Conservation (phyloP, 1,140 invertebrate species). For the Lineus longissimus region DNA sequence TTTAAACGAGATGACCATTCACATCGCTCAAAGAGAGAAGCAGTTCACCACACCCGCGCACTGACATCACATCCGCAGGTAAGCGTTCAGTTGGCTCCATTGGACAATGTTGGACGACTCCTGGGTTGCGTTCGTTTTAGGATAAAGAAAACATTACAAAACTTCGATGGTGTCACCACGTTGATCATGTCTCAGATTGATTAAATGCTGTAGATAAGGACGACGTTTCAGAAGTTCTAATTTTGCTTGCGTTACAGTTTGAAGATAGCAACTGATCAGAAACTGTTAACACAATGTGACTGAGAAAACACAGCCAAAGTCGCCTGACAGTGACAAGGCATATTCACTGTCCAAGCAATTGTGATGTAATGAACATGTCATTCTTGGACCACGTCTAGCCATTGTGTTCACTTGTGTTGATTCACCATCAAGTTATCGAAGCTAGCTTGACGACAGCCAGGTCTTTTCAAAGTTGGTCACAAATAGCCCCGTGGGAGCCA, state of each 20-base stretch:
- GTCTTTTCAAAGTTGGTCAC: too few relatives aligned
- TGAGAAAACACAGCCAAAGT: too few relatives aligned
- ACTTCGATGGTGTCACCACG: neutral
- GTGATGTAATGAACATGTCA: too few relatives aligned
- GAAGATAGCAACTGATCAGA: too few relatives aligned
- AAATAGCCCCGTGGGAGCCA: too few relatives aligned
- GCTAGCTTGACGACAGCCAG: too few relatives aligned
- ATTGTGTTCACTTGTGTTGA: too few relatives aligned
- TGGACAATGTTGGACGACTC: neutral
- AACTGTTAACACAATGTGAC: too few relatives aligned
- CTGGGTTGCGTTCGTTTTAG: neutral
- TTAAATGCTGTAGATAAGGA: neutral
- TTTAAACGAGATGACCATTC: constrained; percentile 54
- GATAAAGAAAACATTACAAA: neutral
- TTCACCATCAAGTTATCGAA: too few relatives aligned
- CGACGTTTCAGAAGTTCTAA: neutral
- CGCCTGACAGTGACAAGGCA: too few relatives aligned
- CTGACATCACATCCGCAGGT: constrained; percentile 41
- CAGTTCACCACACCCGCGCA: constrained; percentile 36
- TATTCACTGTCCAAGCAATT: too few relatives aligned
- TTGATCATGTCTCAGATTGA: neutral
- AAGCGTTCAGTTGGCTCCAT: constrained; percentile 10
- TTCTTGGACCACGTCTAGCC: too few relatives aligned
- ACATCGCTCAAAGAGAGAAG: constrained; percentile 39
- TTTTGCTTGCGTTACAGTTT: neutral